Conservation (phyloP, 2,888 invertebrate species). For the Nycteola revayana region DNA sequence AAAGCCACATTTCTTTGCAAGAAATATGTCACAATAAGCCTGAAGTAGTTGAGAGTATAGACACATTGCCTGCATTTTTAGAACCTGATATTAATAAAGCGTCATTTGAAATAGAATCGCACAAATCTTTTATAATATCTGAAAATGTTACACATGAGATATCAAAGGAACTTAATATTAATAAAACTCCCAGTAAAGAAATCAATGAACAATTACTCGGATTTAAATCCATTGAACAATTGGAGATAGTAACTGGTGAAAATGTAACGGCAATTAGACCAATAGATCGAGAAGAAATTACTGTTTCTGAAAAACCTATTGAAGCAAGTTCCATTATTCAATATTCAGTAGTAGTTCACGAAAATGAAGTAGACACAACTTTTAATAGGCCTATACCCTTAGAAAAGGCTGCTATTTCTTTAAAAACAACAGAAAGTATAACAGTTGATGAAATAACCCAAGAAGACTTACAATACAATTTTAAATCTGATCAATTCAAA, state of each 20-base stretch:
- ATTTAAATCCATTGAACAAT: constrained; percentile 52
- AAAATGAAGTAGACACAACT: constrained; percentile 46
- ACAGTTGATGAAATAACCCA: constrained; percentile 61
- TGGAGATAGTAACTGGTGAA: constrained; percentile 52
- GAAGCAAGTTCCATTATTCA: constrained; percentile 48
- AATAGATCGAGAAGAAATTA: constrained; percentile 32
- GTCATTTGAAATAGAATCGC: constrained; percentile 45
- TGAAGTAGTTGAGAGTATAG: constrained; percentile 47
- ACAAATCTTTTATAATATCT: constrained; percentile 48
- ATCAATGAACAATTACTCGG: constrained; percentile 56
- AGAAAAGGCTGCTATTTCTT: constrained; percentile 46
- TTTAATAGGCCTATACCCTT: constrained; percentile 32
- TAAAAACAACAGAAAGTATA: constrained; percentile 53
- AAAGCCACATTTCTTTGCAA: constrained; percentile 44
- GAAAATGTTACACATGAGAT: constrained; percentile 65
- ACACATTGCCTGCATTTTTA: constrained; percentile 31
- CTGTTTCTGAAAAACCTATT: constrained; percentile 36
- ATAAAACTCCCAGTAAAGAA: constrained; percentile 57
- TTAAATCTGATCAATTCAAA: constrained; percentile 42
- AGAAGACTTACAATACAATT: constrained; percentile 47
- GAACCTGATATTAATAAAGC: constrained; percentile 43
- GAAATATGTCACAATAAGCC: constrained; percentile 45
- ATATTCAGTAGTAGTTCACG: constrained; percentile 49
- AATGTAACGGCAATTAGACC: constrained; percentile 34
- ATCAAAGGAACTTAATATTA: constrained; percentile 56